Base-by-base conservation (phyloP, 1,140 invertebrate species). In the Cylas formicarius region DNA sequence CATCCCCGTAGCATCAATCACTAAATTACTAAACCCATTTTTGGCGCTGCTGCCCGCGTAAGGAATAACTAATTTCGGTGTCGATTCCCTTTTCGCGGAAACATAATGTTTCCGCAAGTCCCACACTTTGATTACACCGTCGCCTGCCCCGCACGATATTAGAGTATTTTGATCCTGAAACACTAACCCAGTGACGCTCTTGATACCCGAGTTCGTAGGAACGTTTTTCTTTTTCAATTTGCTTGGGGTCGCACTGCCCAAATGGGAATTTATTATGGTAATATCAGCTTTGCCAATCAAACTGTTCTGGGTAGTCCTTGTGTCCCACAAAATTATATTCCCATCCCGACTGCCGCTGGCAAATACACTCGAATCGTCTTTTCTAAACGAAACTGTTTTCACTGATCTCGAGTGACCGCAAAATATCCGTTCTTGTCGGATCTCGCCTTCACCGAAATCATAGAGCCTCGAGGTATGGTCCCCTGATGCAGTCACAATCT, bases 121-220 rank as follows among this genome's bases (percentile, higher is more conserved):
- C 90, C 90, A 93, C 2, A 86, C 75, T 66, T 91, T 90, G 6
- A 93, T 83, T 26, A 79, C 68, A 1, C 86, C 86, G 69, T 91
- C 87, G 28, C 83, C 82, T 36, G 86, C 81, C 8, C 84, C 84
- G 56, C 86, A 84, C 0, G 87, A 90, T 20, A 90, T 71, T 5
- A 92, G 66, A 10, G 77, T 82, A 41, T 76, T 67, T 35, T 83
- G 77, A 62, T 88, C 78, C 66, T 86, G 82, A 65, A 89, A 93
- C 2, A 77, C 75, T 7, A 92, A 68, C 5, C 81, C 78, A 0
- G 87, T 90, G 9, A 93, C 83, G 65, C 82, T 85, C 42, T 62
- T 63, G n/a, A 44, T 29, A 18, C 46, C 34, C 26, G 50, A 41
- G 22, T 28, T 47, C 7, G 21, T 32, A 6, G 28, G 21, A 11